Percentiles rank a stretch among this genome's conserved stretches.
Conservation (phyloP, 2,888 invertebrate genomes). For the Sceliomorpha sp. region DNA sequence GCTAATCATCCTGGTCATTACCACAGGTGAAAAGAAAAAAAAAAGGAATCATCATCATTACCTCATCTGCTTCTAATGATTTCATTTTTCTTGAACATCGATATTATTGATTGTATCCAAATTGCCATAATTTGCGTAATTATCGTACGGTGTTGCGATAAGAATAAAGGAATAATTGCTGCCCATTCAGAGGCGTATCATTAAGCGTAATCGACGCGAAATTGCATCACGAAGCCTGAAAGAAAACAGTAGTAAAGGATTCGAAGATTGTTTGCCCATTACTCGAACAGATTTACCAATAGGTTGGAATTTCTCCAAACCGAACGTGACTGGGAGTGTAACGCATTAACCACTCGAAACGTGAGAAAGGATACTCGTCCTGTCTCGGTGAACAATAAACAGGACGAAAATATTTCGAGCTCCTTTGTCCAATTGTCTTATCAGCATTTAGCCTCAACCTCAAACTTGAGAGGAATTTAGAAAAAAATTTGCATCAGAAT, state of each 20-base stretch:
- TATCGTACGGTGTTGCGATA: constrained; percentile 23
- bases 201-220: constrained; percentile 26
- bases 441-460: too few species aligned
- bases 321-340: neutral
- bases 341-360: too few species aligned
- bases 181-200: constrained; percentile 14
- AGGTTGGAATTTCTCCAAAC: neutral
- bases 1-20: constrained; percentile 39
- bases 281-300: neutral
- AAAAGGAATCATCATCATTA: constrained; percentile 46
- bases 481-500: too few species aligned
- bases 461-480: too few species aligned
- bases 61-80: constrained; percentile 31
- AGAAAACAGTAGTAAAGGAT: constrained; percentile 24
- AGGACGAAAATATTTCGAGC: too few species aligned
- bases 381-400: too few species aligned
- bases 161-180: too few species aligned
- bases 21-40: constrained; percentile 34
- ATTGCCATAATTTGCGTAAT: constrained; percentile 39
- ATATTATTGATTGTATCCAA: constrained; percentile 40
- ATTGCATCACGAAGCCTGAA: constrained; percentile 20
- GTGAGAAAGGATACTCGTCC: too few species aligned
- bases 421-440: too few species aligned
- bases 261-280: constrained; percentile 17
- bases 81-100: constrained; percentile 32